Conservation (phyloP, 1,140 invertebrate genomes). For the Pseudomyrmex gracilis region DNA sequence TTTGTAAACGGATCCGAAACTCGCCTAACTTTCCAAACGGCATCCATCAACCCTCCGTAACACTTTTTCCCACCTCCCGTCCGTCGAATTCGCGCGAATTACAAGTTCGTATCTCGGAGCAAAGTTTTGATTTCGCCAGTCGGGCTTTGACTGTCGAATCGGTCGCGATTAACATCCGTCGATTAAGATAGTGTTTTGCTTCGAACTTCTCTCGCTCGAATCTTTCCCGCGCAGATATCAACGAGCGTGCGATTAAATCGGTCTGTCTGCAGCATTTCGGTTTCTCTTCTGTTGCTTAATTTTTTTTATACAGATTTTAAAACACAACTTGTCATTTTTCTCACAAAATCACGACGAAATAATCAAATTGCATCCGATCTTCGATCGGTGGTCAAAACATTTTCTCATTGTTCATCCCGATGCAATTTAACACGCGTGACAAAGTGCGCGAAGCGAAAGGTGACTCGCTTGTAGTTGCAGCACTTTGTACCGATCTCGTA, state of each 20-base stretch:
- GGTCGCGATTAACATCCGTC: constrained; percentile 64
- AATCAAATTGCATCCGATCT: not conserved
- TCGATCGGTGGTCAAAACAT: not conserved
- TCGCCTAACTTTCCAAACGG: constrained; percentile 63
- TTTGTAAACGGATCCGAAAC: constrained; percentile 69
- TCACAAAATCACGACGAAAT: not conserved
- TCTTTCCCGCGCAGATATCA: not conserved
- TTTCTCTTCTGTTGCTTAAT: no score
- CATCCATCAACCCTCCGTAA: constrained; percentile 63
- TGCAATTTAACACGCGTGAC: constrained; percentile 7
- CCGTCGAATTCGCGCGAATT: constrained; percentile 51
- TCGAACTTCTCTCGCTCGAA: constrained; percentile 6
- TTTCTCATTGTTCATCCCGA: not conserved
- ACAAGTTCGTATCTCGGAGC: constrained; percentile 48
- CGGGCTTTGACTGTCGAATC: constrained; percentile 48
- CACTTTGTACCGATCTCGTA: constrained; percentile 43
- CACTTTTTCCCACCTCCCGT: constrained; percentile 39
- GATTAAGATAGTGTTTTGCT: constrained; percentile 65
- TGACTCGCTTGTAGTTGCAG: not conserved
- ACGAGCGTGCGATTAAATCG: not conserved
- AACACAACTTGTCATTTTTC: no score
- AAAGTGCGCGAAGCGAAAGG: constrained; percentile 6
- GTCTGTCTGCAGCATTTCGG: no score
- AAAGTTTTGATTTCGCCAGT: constrained; percentile 61
- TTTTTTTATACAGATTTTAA: not conserved